Base-by-base conservation (phyloP, 2,797 vertebrate species). In the Lateolabrax maculatus region DNA sequence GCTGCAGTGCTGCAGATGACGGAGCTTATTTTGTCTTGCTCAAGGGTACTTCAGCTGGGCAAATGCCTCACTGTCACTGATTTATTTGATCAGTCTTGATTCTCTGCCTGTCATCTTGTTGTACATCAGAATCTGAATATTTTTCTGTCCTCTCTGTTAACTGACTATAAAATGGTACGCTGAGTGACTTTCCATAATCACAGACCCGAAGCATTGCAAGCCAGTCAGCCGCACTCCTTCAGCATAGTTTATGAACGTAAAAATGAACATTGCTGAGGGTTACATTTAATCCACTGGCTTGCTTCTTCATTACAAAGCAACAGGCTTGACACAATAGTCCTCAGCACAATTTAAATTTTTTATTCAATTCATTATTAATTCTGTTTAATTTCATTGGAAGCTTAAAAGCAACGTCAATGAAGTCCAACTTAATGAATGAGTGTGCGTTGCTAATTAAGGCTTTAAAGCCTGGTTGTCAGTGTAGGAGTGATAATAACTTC, bases 361-460 rank as follows among this genome's bases (percentile, higher is more conserved):
- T 58, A 71, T 66, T 69, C 46, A 43, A 52, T 70, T 62, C 34
- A 66, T 88, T 83, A 75, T 79, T 84, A 81, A 87, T 83, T 75
- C 43, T 61, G 29, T 83, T 87, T 75, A 56, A 72, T 71, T 84
- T 66, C 39, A 67, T 49, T 41, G 55, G 49, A 73, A 58, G 71
- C 76, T 84, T 78, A 70, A 43, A 80, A 36, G 41, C 64, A 39
- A 68, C 77, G 9, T 82, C 60, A 75, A 9, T 69, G 68, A 76
- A 78, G 75, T 71, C 69, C 49, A 34, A 49, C 36, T 79, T 85
- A 87, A 87, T 89, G 80, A 84, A 82, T 56, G 66, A 77, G 79
- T 74, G 52, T 77, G 75, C 2, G 0, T 74, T 68, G 52, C 79
- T 88, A 87, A 91, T 91, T 73, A 90, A 90, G 76, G 36, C 63